Evolutionary conservation across 2,888 invertebrate species (phyloP).

Genomic region (Chydorus sphaericus): DNA sequence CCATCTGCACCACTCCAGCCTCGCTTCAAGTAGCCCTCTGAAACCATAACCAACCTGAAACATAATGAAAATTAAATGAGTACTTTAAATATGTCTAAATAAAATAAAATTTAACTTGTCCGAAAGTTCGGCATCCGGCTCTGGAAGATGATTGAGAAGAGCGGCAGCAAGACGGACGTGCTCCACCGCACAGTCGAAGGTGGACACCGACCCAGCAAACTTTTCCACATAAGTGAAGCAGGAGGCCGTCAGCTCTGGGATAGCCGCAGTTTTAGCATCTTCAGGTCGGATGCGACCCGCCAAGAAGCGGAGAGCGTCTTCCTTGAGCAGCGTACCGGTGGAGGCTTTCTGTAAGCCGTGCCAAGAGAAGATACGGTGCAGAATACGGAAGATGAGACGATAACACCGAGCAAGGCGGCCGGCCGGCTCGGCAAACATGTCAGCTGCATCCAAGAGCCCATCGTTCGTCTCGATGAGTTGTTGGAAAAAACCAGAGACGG

Average conservation of each 20-base stretch:
- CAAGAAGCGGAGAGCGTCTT: not conserved
- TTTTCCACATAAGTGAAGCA: not conserved
- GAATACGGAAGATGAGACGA: conserved; percentile 30
- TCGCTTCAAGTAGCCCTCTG: conserved; percentile 1
- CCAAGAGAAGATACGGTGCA: conserved; percentile 37
- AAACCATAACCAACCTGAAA: not conserved
- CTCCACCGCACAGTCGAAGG: conserved; percentile 7
- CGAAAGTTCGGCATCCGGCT: conserved; percentile 5
- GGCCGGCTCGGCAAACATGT: conserved; percentile 38
- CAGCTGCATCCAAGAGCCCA: conserved; percentile 39
- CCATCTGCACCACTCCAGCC: conserved; percentile 8
- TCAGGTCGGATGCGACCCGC: not conserved
- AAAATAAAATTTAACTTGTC: not conserved
- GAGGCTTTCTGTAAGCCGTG: conserved; percentile 27
- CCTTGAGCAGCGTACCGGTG: not conserved
- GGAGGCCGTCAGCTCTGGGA: not conserved
- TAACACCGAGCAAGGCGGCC: conserved; percentile 29
- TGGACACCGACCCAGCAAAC: not conserved
- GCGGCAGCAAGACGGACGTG: not conserved
- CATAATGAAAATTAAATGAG: not conserved
- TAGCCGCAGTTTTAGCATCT: not conserved
- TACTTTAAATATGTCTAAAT: too few species aligned
- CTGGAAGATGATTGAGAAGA: not conserved
- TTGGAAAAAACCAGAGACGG: conserved; percentile 24
- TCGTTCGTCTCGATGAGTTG: conserved; percentile 36